These are phyloP conservation scores for Acipenser ruthenus DNA, from an alignment of 2,797 vertebrate genomes.

Conservation along the genomic window DNA sequence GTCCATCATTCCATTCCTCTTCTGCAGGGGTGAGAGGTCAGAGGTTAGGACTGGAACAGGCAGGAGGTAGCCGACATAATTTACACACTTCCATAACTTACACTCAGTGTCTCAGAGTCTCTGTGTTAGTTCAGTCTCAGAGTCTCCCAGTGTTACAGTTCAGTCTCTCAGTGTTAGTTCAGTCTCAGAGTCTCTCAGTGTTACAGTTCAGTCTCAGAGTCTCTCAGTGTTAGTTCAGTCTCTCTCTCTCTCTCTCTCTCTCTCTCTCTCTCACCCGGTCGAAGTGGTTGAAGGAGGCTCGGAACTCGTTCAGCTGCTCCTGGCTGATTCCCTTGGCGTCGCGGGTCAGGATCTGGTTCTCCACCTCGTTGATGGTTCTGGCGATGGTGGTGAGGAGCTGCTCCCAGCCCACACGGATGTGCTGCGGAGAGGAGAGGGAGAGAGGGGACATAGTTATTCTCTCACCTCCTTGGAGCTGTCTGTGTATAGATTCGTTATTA, in stretches of 20 bases:
- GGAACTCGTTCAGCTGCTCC: constrained; percentile 85
- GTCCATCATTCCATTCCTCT: constrained; percentile 87
- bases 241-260: no score
- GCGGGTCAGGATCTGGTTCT: constrained; percentile 83
- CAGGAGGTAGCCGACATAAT: background rate
- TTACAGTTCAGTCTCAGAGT: no score
- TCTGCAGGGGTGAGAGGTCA: constrained; percentile 44
- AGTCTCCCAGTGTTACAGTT: no score
- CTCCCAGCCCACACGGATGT: constrained; percentile 81
- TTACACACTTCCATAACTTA: background rate
- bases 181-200: no score
- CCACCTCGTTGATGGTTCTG: constrained; percentile 83
- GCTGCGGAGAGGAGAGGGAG: constrained; percentile 41
- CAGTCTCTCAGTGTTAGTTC: no score
- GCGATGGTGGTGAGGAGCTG: constrained; percentile 83
- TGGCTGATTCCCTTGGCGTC: constrained; percentile 88
- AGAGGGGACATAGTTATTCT: background rate
- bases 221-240: no score
- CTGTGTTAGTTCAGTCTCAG: no score
- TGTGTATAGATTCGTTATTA: background rate
- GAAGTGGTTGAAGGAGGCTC: constrained; percentile 86
- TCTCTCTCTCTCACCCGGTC: constrained; percentile 64
- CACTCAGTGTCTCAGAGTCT: background rate
- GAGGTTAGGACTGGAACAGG: no score
- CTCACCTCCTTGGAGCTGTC: constrained; percentile 5